phyloP scores from a whole-genome alignment of 2,113 vertebrate species.

The Ailurus styani region DNA sequence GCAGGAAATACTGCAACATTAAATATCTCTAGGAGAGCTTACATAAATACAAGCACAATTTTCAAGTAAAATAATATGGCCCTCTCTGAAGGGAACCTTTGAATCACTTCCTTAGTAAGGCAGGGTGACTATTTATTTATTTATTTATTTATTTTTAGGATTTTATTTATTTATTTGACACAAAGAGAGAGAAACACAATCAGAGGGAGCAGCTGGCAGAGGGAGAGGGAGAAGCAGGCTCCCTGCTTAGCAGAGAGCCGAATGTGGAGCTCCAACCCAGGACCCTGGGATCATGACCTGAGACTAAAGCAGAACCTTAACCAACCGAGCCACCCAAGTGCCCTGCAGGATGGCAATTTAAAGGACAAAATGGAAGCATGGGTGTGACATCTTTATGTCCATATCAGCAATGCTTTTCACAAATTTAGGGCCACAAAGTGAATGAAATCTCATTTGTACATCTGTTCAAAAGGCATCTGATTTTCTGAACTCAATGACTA shows the following conservation, averaged over 20 bases:
- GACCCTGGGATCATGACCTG: neutral
- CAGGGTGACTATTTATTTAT: neutral
- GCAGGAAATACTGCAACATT: neutral
- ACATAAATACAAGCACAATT: neutral
- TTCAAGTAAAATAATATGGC: neutral
- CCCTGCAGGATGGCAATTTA: neutral
- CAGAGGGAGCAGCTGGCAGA: neutral
- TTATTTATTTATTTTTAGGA: neutral
- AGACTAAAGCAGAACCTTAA: neutral
- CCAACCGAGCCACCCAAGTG: neutral
- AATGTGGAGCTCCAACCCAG: too few relatives aligned
- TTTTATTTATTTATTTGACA: neutral
- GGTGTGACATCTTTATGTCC: neutral
- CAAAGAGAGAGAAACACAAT: too few relatives aligned
- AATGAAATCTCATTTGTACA: neutral
- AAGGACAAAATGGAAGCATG: neutral
- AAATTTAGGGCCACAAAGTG: neutral
- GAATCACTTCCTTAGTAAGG: neutral
- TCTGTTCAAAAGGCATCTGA: neutral
- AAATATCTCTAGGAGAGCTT: neutral
- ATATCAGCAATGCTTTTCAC: neutral
- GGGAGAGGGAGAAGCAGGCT: neutral
- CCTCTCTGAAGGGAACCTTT: neutral
- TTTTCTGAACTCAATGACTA: too few relatives aligned
- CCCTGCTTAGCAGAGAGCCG: neutral